Conservation (phyloP, 2,797 vertebrate species). For the Lepilemur ruficaudatus region DNA sequence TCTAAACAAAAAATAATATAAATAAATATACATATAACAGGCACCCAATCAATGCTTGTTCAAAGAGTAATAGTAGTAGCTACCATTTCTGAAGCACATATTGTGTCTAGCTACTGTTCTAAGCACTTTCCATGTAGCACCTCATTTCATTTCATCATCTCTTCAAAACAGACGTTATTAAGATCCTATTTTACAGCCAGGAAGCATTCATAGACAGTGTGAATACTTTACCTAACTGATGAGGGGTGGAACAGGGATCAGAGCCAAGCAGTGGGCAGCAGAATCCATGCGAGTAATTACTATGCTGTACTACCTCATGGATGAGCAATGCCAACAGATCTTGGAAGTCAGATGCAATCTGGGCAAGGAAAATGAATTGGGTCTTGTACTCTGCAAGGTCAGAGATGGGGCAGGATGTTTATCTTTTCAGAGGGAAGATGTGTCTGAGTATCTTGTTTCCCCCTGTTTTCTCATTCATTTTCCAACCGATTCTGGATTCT, state of each 20-base stretch:
- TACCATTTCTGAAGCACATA: background rate
- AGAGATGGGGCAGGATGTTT: background rate
- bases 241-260: background rate
- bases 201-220: background rate
- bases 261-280: background rate
- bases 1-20: background rate
- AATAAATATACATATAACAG: background rate
- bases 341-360: slow-evolving; percentile 2
- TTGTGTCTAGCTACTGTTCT: background rate
- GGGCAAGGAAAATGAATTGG: background rate
- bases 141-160: background rate
- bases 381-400: background rate
- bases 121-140: background rate
- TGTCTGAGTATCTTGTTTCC: background rate
- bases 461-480: slow-evolving; percentile 27
- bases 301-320: background rate
- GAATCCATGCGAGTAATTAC: background rate
- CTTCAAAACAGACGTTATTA: background rate
- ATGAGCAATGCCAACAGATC: background rate
- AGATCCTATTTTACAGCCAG: background rate
- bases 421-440: background rate
- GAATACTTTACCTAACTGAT: background rate
- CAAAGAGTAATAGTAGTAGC: background rate
- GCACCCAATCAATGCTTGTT: background rate
- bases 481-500: background rate